Percentiles rank a stretch among this genome's conserved stretches.
Evolutionary conservation across 1,140 invertebrate genomes (phyloP).

Genomic region (Drosophila kikkawai): DNA sequence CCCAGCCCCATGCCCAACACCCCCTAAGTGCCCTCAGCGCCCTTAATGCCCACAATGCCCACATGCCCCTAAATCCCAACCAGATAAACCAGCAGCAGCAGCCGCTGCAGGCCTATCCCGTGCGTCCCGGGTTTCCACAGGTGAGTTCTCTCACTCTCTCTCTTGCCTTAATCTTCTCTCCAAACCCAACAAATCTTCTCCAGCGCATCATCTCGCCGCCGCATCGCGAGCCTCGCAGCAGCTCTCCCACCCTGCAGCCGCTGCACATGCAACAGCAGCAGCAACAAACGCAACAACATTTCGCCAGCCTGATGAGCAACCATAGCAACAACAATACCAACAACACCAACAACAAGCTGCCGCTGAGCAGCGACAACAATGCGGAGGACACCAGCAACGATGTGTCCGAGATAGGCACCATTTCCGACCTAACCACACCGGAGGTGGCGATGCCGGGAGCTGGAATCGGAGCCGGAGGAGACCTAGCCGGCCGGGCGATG

Average conservation of each 20-base stretch:
- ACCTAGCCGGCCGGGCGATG: conserved; percentile 32
- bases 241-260: conserved; percentile 52
- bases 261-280: conserved; percentile 39
- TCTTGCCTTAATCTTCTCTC: neutral
- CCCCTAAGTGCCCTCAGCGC: conserved; percentile 16
- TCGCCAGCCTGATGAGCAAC: conserved; percentile 47
- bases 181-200: neutral
- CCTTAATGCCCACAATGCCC: conserved; percentile 1
- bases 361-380: conserved; percentile 72
- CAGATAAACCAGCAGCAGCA: conserved; percentile 45
- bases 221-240: conserved; percentile 62
- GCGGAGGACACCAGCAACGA: conserved; percentile 84
- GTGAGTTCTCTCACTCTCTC: neutral
- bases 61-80: conserved; percentile 38
- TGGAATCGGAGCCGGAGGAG: conserved; percentile 7
- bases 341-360: conserved; percentile 47
- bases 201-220: conserved; percentile 81
- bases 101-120: conserved; percentile 86
- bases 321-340: conserved; percentile 58
- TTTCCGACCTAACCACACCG: conserved; percentile 81
- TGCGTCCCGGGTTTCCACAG: conserved; percentile 91
- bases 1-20: conserved; percentile 26
- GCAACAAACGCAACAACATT: conserved; percentile 40
- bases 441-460: conserved; percentile 50
- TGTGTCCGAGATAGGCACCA: conserved; percentile 84